A percentile compares a stretch with the other conserved stretches of the same genome.
Evolutionary conservation across 2,113 vertebrate species (phyloP).

Genomic region (Seriola aureovittata): DNA sequence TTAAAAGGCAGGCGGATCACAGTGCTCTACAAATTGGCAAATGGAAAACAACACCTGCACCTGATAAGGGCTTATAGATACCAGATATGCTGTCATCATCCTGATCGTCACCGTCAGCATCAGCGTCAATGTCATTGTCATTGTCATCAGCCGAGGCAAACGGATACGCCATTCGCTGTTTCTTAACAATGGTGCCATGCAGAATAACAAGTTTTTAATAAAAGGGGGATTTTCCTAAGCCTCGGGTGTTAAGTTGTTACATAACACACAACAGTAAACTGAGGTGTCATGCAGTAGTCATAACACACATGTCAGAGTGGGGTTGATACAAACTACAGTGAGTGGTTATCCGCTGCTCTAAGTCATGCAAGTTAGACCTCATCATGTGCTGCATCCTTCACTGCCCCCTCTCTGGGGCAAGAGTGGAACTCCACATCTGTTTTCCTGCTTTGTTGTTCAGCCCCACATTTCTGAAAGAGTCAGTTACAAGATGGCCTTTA

Average conservation of each 20-base stretch:
- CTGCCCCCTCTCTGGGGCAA: neutral
- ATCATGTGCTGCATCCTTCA: neutral
- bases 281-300: neutral
- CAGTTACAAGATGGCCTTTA: neutral
- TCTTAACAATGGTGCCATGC: neutral
- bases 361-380: neutral
- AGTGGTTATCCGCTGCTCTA: neutral
- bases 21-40: constrained; percentile 34
- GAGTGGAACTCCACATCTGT: constrained; percentile 2
- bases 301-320: neutral
- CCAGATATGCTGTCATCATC: constrained; percentile 40
- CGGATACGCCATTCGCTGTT: neutral
- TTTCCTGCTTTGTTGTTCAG: constrained; percentile 21
- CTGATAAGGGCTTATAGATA: constrained; percentile 43
- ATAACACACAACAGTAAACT: neutral
- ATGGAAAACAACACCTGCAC: constrained; percentile 39
- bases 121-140: constrained; percentile 27
- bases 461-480: neutral
- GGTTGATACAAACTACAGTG: neutral
- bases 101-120: constrained; percentile 29
- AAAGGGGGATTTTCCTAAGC: constrained; percentile 30
- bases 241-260: constrained; percentile 6
- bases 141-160: constrained; percentile 4
- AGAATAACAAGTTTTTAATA: neutral
- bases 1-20: neutral